A percentile compares a stretch with the other conserved stretches of the same genome.
These are phyloP conservation scores for Napeogenes sylphis DNA, from an alignment of 2,888 invertebrate species.

Conservation along the genomic window DNA sequence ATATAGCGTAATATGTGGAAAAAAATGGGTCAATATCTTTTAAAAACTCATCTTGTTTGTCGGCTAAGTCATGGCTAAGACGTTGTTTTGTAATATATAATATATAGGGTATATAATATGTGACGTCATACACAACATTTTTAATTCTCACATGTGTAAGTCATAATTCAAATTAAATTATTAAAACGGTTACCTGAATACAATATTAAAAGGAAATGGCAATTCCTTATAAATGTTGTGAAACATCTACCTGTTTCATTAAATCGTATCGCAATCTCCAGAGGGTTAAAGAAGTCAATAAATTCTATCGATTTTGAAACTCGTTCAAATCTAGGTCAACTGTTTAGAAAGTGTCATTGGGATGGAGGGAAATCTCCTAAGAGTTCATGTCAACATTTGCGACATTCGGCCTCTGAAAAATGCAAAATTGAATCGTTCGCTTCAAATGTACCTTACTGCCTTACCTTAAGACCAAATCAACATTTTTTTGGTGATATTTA, in stretches of 20 bases:
- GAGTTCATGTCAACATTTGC: slow-evolving; percentile 43
- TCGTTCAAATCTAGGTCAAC: slow-evolving; percentile 34
- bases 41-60: too few species aligned
- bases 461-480: slow-evolving; percentile 18
- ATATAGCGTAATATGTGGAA: too few species aligned
- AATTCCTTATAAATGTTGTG: too few species aligned
- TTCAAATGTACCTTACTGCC: slow-evolving; percentile 13
- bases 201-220: too few species aligned
- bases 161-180: too few species aligned
- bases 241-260: not conserved
- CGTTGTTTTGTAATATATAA: too few species aligned
- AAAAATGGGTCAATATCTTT: too few species aligned
- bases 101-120: too few species aligned
- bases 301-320: slow-evolving; percentile 19
- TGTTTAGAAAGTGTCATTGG: slow-evolving; percentile 40
- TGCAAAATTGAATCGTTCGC: slow-evolving; percentile 23
- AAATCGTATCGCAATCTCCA: slow-evolving; percentile 1
- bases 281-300: slow-evolving; percentile 9
- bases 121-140: too few species aligned
- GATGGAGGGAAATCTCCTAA: slow-evolving; percentile 40
- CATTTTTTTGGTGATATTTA: slow-evolving; percentile 13
- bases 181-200: too few species aligned
- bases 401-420: slow-evolving; percentile 33
- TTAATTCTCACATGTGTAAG: too few species aligned
- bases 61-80: too few species aligned